These are phyloP conservation scores for Tetropium fuscum DNA, from an alignment of 2,888 invertebrate genomes.

Conservation along the genomic window DNA sequence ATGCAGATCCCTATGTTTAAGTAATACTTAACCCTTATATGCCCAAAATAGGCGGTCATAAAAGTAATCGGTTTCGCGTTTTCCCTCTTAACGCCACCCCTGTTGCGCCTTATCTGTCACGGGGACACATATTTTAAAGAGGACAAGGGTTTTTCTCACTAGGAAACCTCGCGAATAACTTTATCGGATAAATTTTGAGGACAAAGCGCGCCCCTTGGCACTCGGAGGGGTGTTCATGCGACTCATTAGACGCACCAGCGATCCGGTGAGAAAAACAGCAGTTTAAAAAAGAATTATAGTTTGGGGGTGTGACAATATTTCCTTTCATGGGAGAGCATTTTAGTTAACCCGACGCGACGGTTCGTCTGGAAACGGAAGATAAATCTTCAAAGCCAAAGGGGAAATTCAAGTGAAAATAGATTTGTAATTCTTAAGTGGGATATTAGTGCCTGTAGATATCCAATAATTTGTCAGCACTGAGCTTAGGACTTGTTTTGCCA, in stretches of 20 bases:
- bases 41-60: constrained; percentile 1
- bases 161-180: constrained; percentile 26
- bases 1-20: background rate
- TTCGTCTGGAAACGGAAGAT: constrained; percentile 25
- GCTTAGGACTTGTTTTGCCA: no score
- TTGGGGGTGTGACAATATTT: constrained; percentile 36
- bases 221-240: constrained; percentile 33
- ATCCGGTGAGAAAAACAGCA: constrained; percentile 33
- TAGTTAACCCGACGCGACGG: constrained; percentile 24
- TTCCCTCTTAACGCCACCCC: constrained; percentile 20
- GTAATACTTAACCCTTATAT: background rate
- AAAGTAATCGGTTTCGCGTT: background rate
- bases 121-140: constrained; percentile 13
- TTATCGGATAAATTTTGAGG: constrained; percentile 25
- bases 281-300: constrained; percentile 37
- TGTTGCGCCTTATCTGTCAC: constrained; percentile 26
- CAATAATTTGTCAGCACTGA: no score
- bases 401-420: constrained; percentile 12
- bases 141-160: constrained; percentile 22
- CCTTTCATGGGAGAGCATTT: constrained; percentile 24
- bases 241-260: constrained; percentile 39
- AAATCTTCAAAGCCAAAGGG: constrained; percentile 24
- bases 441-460: constrained; percentile 5
- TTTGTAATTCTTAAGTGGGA: constrained; percentile 8
- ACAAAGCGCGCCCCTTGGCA: constrained; percentile 17